Base-by-base conservation (phyloP, 1,140 invertebrate genomes). In the Dinoponera quadriceps region DNA sequence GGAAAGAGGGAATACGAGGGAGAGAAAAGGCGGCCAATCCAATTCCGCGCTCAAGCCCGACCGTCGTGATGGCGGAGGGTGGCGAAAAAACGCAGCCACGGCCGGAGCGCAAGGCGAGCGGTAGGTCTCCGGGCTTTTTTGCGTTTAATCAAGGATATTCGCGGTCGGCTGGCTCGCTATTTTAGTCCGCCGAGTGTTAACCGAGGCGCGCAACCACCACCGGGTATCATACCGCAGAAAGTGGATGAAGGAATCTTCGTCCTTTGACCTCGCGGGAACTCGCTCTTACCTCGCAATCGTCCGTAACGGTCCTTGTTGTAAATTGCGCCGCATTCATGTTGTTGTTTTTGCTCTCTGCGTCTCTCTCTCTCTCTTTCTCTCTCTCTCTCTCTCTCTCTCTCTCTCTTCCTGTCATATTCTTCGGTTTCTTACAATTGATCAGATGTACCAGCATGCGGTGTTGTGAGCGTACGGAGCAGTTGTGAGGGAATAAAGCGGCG, bases 121-220 rank as follows among this genome's bases (percentile, higher is more conserved):
- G 33, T 89, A 84, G 78, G 83, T 85, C 55, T 72, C 59, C 72
- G 75, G 49, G 69, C 83, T 89, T 92, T 92, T 91, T 91, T 90
- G 87, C 87, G 87, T 92, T 93, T 93, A 93, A 93, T 93, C 92
- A 93, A 92, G 92, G 88, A 92, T 92, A 92, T 92, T 93, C 91
- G 90, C 89, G 92, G 91, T 92, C 87, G 90, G 86, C 88, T 92
- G 89, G 82, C 83, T 84, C 85, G 82, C 84, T 90, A 91, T 91
- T 92, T 90, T 84, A 89, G 87, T 85, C 75, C 74, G 85, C 85
- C 85, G 77, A 90, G 80, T 83, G 85, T 62, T 84, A 88, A 90
- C 88, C 84, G 82, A 89, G 82, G 87, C 86, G 87, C 72, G 86
- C 88, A 88, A 87, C 85, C 85, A 74, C 84, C 49, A 62, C 29